phyloP scores from a whole-genome alignment of 1,140 invertebrate genomes.

The Megathymus violae region DNA sequence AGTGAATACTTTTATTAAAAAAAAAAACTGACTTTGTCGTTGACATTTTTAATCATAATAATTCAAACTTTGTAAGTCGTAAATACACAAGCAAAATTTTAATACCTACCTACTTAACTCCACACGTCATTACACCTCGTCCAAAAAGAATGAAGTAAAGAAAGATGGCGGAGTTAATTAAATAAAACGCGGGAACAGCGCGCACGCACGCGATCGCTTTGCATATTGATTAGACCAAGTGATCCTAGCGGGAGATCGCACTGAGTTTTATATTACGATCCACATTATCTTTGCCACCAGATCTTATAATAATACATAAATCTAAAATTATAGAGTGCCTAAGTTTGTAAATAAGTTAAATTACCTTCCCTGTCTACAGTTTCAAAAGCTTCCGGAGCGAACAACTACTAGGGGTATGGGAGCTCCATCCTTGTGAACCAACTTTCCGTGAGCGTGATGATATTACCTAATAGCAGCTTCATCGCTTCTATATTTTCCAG shows the following conservation, averaged over 20 bases:
- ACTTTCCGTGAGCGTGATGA: too few species aligned
- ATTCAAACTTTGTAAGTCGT: not conserved
- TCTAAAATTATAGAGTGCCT: too few species aligned
- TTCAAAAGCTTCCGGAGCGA: too few species aligned
- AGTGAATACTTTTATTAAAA: too few species aligned
- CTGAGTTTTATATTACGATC: conserved; percentile 29
- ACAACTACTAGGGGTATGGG: too few species aligned
- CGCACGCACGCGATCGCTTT: conserved; percentile 30
- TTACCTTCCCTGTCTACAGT: conserved; percentile 11
- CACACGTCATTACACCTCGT: conserved; percentile 30
- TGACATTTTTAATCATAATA: too few species aligned
- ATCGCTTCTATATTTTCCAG: too few species aligned
- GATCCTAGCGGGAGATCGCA: conserved; percentile 20
- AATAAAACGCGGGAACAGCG: conserved; percentile 33
- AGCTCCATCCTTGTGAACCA: too few species aligned
- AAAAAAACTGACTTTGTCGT: too few species aligned
- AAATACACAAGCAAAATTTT: not conserved
- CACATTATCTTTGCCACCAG: not conserved
- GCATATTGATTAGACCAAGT: conserved; percentile 32
- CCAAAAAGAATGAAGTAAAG: conserved; percentile 24
- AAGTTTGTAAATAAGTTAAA: too few species aligned
- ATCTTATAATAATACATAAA: not conserved
- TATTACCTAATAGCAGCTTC: too few species aligned
- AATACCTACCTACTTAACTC: conserved; percentile 17
- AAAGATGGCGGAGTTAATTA: conserved; percentile 36